These are phyloP conservation scores for Hassar affinis DNA, from an alignment of 2,113 vertebrate genomes.

Conservation along the genomic window DNA sequence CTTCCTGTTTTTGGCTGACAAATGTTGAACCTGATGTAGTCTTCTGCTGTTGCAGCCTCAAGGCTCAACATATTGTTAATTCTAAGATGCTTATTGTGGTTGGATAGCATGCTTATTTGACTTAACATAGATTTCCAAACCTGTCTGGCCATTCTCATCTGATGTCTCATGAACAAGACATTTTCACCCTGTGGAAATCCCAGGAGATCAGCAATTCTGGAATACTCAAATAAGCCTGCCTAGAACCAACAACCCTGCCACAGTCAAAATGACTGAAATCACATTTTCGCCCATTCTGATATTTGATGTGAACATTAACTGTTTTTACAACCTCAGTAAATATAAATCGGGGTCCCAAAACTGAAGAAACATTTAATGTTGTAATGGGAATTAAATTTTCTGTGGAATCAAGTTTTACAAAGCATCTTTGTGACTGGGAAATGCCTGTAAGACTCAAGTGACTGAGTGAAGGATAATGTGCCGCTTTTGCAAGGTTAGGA, in stretches of 20 bases:
- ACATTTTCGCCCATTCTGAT: neutral
- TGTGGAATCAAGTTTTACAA: too few relatives aligned
- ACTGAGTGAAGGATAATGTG: constrained; percentile 49
- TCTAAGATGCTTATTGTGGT: neutral
- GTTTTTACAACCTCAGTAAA: neutral
- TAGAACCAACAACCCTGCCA: neutral
- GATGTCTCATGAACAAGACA: neutral
- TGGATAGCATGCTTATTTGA: neutral
- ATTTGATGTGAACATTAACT: neutral
- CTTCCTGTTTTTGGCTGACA: neutral
- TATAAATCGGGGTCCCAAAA: neutral
- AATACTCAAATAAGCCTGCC: neutral
- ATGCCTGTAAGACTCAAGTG: constrained; percentile 42
- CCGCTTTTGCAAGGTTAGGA: constrained; percentile 55
- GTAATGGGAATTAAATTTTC: too few relatives aligned
- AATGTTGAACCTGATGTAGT: neutral
- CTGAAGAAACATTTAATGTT: neutral
- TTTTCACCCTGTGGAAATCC: neutral
- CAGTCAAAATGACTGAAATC: neutral
- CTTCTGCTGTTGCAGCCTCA: neutral
- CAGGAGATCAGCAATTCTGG: neutral
- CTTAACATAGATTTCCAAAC: neutral
- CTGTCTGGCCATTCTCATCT: neutral
- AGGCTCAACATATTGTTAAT: neutral
- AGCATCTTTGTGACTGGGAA: constrained; percentile 10